Base-by-base conservation (phyloP, 2,888 invertebrate species). In the Magallana nippona region DNA sequence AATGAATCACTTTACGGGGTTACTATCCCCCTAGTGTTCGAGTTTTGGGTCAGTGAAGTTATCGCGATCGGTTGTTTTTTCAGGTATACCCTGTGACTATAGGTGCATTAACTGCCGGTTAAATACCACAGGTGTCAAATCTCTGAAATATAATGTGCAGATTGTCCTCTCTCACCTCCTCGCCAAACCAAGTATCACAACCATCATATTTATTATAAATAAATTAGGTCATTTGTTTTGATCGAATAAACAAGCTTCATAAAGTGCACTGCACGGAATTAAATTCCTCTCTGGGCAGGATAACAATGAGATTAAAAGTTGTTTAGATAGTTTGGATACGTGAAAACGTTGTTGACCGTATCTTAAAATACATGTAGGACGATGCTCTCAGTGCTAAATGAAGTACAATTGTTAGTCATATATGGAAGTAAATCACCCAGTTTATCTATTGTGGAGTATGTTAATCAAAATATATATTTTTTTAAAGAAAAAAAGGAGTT, bases 121-220 rank as follows among this genome's bases (percentile, higher is more conserved):
- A 71, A 71, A 71, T 71, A 71, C 71, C 71, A 32, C 71, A 22
- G 32, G 71, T 71, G 63, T 63, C 63, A 63, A n/a, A 60, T 15
- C 60, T 60, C 60, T 3, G 60, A n/a, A n/a, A 60, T 1, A 44
- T 44, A 60, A 60, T 63, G 32, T 71, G 71, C 32, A 19, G 32
- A 71, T 11, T 71, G 71, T 71, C 71, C 71, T 27, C 27, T 11
- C 8, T 71, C 32, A 71, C 71, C 27, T 19, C 63, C 71, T 27
- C 5, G 32, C 15, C 15, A 22, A 71, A 11, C 15, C 22, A 32
- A 32, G 27, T 27, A 22, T 63, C 19, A 13, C 71, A 71, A 11
- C 22, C 27, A 71, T 15, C 19, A 19, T 19, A 60, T 44, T 44
- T 44, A n/a, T 13, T 60, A 15, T 32, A 22, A 15, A 62, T 19